Conservation (phyloP, 1,140 invertebrate species). For the Frieseomelitta varia region DNA sequence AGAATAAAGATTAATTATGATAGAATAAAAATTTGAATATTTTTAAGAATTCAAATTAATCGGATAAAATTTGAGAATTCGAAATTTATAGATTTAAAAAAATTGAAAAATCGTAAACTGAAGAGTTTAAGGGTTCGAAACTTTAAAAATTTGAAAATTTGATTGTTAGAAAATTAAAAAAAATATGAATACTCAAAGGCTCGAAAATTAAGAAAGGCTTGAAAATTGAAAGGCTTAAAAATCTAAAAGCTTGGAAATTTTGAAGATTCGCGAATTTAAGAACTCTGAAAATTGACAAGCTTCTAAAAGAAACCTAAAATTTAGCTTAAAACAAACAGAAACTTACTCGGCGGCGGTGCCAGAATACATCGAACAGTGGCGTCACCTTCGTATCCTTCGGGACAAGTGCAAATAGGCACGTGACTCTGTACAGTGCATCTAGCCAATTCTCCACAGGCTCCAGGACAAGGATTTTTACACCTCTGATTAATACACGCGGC, state of each 20-base stretch:
- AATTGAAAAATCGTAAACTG: too few relatives aligned
- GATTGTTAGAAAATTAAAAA: too few relatives aligned
- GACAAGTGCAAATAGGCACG: conserved; percentile 87
- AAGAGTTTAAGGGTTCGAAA: too few relatives aligned
- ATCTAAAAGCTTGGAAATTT: too few relatives aligned
- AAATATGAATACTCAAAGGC: too few relatives aligned
- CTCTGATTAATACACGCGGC: conserved; percentile 90
- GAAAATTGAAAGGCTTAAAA: too few relatives aligned
- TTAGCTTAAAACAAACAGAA: neutral
- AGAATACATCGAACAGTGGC: conserved; percentile 85
- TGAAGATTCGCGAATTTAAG: neutral
- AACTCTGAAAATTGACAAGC: neutral
- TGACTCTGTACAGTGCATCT: conserved; percentile 90
- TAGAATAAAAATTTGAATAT: neutral
- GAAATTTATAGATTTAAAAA: too few relatives aligned
- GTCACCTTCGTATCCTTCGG: conserved; percentile 90
- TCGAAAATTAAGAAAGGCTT: too few relatives aligned
- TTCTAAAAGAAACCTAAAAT: neutral
- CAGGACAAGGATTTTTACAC: conserved; percentile 91
- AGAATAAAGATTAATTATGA: conserved; percentile 35
- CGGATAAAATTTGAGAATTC: too few relatives aligned
- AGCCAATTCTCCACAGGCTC: conserved; percentile 89
- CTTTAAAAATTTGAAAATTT: too few relatives aligned
- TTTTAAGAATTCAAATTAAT: too few relatives aligned
- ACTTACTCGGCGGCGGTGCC: conserved; percentile 77